These are phyloP conservation scores for Papilio polytes DNA, from an alignment of 1,140 invertebrate genomes.

Conservation along the genomic window DNA sequence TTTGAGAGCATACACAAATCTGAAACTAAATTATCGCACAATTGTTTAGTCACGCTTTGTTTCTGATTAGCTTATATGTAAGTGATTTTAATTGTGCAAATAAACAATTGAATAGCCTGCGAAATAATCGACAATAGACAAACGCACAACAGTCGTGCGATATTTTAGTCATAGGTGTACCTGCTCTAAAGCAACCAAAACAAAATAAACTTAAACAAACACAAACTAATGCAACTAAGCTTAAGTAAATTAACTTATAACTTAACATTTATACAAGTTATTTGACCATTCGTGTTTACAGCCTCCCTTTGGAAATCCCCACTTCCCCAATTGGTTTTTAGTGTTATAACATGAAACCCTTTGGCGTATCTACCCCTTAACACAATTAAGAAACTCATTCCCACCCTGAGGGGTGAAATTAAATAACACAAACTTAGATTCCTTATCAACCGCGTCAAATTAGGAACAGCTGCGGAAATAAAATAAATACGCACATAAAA, in stretches of 20 bases:
- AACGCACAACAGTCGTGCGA: no score
- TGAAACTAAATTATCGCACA: no score
- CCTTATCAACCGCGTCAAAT: neutral
- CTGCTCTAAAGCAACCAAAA: neutral
- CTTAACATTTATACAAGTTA: constrained; percentile 4
- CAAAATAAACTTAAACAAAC: neutral
- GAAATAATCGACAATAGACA: no score
- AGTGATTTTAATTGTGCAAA: no score
- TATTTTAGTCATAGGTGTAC: neutral
- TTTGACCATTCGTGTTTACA: constrained; percentile 2
- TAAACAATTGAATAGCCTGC: no score
- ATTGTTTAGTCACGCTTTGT: no score
- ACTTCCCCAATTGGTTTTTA: neutral
- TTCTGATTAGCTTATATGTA: no score
- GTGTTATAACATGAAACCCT: constrained; percentile 19
- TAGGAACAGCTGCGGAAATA: neutral
- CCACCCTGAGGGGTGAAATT: constrained; percentile 14
- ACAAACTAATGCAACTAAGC: neutral
- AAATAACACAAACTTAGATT: constrained; percentile 17
- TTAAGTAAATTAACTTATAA: neutral
- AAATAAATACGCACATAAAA: neutral
- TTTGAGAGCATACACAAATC: no score
- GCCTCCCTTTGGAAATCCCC: neutral
- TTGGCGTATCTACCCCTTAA: constrained; percentile 5
- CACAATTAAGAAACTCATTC: constrained; percentile 22